Base-by-base conservation (phyloP, 2,888 invertebrate species). In the Hydropsyche betteni region DNA sequence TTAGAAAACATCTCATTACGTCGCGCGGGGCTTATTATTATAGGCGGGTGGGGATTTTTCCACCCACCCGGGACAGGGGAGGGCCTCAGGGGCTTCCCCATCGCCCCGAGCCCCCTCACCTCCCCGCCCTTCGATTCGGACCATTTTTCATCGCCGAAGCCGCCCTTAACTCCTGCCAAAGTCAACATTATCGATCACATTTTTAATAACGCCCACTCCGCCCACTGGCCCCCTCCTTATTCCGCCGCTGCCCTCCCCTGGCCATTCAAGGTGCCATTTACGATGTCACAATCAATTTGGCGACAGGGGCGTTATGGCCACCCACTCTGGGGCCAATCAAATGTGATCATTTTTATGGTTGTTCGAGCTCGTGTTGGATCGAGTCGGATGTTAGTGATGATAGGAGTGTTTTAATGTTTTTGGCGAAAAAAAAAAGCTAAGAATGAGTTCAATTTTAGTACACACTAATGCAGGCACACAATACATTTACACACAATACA, bases 21-120 rank as follows among this genome's bases (percentile, higher is more conserved):
- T 64, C 36, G 55, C 44, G 44, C 44, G 14, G n/a, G 68, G 77
- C 75, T 74, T 75, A 75, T 75, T 75, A 77, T 77, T 64, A 64
- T 36, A 24, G 24, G 24, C 24, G 64, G 64, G 64, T 44, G 44
- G 44, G 44, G 6, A 44, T 44, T 44, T 44, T 44, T 44, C 58
- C 58, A 5, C 61, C 72, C 55, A 24, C 24, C 24, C 68, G 33
- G 33, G 55, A 34, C 71, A 69, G 74, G 70, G 69, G 51, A 38
- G 51, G 85, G 72, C 68, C 70, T 61, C 58, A 70, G 73, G 71
- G 69, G 75, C 77, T 68, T 12, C 75, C 73, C 16, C 77, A 58
- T 12, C 75, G 69, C 16, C 68, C 61, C 77, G 53, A 81, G 84
- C 81, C 80, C 79, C 82, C 81, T 81, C 80, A 81, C 81, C 81